Conservation (phyloP, 2,797 vertebrate species). For the Phoeniculus purpureus region DNA sequence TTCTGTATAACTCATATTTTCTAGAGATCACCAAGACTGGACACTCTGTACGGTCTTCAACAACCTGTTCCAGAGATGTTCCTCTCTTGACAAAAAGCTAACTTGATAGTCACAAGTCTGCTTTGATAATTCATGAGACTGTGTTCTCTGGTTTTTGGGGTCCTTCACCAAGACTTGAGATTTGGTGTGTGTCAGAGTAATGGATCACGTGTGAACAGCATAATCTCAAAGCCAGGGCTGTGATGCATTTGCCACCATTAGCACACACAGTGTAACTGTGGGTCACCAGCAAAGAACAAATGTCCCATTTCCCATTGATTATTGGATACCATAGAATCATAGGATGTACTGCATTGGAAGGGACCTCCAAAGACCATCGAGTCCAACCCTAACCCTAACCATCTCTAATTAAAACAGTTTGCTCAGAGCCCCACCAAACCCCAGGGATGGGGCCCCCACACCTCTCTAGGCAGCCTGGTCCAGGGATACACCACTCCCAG, state of each 20-base stretch:
- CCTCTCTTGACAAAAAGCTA: neutral
- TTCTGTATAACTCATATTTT: neutral
- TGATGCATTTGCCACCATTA: neutral
- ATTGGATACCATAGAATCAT: neutral
- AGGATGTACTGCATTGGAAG: too few relatives aligned
- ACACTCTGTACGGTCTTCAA: neutral
- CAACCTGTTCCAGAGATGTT: rapidly evolving
- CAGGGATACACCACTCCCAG: too few relatives aligned
- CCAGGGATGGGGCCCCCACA: too few relatives aligned
- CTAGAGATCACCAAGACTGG: neutral
- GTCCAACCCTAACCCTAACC: too few relatives aligned
- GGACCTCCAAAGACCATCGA: too few relatives aligned
- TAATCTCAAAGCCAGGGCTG: neutral
- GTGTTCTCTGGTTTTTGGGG: neutral
- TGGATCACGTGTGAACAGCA: neutral
- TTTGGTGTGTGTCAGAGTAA: neutral
- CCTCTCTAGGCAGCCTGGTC: too few relatives aligned
- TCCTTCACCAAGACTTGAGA: neutral
- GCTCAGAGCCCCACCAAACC: too few relatives aligned
- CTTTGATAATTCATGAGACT: neutral
- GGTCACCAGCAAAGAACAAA: neutral
- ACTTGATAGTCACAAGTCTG: neutral
- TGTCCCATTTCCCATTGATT: neutral
- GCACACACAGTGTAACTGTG: neutral
- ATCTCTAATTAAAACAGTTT: too few relatives aligned